phyloP scores from a whole-genome alignment of 1,140 invertebrate species.

The Pseudomyrmex gracilis region DNA sequence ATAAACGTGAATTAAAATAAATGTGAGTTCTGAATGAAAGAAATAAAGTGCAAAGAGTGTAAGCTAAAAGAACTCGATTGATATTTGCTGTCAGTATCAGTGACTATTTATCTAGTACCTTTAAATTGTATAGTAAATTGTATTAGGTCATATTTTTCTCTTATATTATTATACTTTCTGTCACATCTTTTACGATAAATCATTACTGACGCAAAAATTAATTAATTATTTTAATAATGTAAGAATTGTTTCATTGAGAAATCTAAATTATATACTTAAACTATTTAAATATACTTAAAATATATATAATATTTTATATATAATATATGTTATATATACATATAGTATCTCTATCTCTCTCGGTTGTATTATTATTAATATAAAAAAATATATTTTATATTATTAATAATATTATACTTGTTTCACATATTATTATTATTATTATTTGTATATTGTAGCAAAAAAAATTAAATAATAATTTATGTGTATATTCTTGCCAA shows the following conservation, averaged over 20 bases:
- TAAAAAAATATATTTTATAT: neutral
- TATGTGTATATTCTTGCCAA: constrained; percentile 79
- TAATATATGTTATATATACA: constrained; percentile 52
- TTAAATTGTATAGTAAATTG: constrained; percentile 45
- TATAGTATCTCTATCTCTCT: neutral
- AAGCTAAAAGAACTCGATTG: neutral
- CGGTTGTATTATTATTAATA: constrained; percentile 67
- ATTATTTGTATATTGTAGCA: constrained; percentile 77
- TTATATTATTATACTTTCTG: neutral
- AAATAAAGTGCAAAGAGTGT: constrained; percentile 23
- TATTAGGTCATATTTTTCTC: constrained; percentile 14
- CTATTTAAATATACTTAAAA: constrained; percentile 27
- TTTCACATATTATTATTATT: constrained; percentile 68
- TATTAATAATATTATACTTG: no score
- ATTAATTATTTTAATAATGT: constrained; percentile 47
- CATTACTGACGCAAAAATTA: constrained; percentile 22
- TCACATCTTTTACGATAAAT: constrained; percentile 33
- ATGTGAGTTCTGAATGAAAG: neutral
- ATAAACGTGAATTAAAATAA: neutral
- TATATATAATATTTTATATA: constrained; percentile 69
- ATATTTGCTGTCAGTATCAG: constrained; percentile 20
- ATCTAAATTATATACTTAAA: constrained; percentile 65
- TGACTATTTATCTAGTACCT: constrained; percentile 17
- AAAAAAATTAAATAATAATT: constrained; percentile 80
- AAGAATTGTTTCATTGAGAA: constrained; percentile 43